phyloP scores from a whole-genome alignment of 2,888 invertebrate genomes.

The Andrena camellia region DNA sequence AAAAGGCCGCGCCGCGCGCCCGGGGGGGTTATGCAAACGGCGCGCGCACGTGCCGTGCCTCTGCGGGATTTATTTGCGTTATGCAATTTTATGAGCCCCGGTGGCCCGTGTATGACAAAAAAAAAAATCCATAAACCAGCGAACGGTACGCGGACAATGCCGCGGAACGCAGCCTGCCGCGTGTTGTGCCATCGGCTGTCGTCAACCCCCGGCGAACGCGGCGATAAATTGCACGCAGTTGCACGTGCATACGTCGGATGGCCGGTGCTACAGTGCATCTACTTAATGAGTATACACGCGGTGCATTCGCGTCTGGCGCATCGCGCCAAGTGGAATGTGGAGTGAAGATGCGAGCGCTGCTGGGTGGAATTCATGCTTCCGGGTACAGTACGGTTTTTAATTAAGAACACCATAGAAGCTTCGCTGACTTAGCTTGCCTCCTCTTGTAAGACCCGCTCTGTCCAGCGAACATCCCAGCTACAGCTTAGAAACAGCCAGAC shows the following conservation, averaged over 20 bases:
- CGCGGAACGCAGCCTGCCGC: not conserved
- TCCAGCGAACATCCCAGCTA: too few species aligned
- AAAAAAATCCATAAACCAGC: conserved; percentile 37
- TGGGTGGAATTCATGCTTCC: too few species aligned
- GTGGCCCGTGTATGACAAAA: not conserved
- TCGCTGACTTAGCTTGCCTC: not conserved
- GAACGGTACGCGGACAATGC: conserved; percentile 10
- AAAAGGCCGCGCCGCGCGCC: conserved; percentile 16
- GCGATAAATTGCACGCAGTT: conserved; percentile 35
- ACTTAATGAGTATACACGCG: conserved; percentile 24
- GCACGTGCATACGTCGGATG: conserved; percentile 23
- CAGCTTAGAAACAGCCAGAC: too few species aligned
- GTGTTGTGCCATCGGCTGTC: conserved; percentile 13
- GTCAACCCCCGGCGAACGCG: conserved; percentile 16
- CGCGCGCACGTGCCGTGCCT: conserved; percentile 15
- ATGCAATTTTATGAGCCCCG: conserved; percentile 20
- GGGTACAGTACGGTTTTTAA: not conserved
- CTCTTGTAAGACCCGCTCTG: too few species aligned
- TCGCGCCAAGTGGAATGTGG: not conserved
- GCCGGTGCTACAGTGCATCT: conserved; percentile 3
- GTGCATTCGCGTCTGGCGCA: not conserved
- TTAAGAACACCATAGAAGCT: not conserved
- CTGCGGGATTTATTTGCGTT: conserved; percentile 46
- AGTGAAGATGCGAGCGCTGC: not conserved
- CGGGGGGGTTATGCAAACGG: conserved; percentile 40